Conservation (phyloP, 2,888 invertebrate genomes). For the Epistrophe eligans region DNA sequence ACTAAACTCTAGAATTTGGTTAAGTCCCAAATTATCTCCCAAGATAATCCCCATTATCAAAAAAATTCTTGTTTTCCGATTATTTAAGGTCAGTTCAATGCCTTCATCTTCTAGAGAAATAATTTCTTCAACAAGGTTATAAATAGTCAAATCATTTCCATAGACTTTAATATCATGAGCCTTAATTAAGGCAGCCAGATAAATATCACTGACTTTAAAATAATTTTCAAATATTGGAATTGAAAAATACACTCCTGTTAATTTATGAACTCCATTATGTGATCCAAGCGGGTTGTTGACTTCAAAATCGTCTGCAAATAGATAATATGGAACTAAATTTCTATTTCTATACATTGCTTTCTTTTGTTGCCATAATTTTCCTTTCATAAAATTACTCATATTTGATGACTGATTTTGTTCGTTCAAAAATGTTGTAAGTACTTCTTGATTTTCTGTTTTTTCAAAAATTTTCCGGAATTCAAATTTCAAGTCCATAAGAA, state of each 20-base stretch:
- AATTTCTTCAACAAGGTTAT: conserved; percentile 17
- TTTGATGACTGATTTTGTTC: too few species aligned
- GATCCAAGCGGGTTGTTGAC: conserved; percentile 9
- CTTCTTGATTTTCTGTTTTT: conserved; percentile 18
- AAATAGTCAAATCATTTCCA: conserved; percentile 9
- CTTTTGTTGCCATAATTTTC: conserved; percentile 22
- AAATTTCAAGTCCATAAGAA: conserved; percentile 11
- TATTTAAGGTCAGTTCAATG: not conserved
- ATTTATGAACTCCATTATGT: conserved; percentile 13
- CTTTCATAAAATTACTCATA: not conserved
- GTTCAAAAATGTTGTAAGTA: conserved; percentile 7
- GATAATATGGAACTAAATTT: conserved; percentile 3
- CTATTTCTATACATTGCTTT: conserved; percentile 17
- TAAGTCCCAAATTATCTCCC: too few species aligned
- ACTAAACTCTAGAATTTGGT: conserved; percentile 53
- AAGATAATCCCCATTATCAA: conserved; percentile 8
- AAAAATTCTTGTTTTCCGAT: not conserved
- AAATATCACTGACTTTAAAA: conserved; percentile 21
- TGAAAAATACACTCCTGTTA: conserved; percentile 20
- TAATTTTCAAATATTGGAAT: conserved; percentile 18
- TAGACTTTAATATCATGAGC: conserved; percentile 26
- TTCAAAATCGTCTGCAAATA: conserved; percentile 21
- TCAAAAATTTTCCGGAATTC: conserved; percentile 8
- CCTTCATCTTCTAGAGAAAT: conserved; percentile 17
- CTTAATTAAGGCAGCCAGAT: conserved; percentile 15